phyloP scores from a whole-genome alignment of 2,113 vertebrate species.

The Meriones unguiculatus region DNA sequence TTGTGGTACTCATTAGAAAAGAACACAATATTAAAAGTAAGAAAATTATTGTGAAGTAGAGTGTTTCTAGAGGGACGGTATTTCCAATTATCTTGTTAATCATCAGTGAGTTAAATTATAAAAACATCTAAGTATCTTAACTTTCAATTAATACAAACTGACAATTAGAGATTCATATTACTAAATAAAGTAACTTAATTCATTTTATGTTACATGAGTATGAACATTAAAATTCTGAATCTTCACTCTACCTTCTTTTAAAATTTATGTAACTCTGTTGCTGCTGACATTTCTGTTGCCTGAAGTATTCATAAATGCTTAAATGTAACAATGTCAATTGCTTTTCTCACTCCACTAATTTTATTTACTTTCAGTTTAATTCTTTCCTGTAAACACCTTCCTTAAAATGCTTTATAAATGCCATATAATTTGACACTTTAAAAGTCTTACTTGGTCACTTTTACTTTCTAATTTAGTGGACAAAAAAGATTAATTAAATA shows the following conservation, averaged over 20 bases:
- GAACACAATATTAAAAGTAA: not conserved
- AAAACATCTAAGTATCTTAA: not conserved
- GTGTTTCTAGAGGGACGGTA: not conserved
- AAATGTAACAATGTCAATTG: not conserved
- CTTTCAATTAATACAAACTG: not conserved
- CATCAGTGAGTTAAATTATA: not conserved
- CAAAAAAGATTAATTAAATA: not conserved
- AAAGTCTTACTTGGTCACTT: not conserved
- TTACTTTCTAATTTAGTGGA: not conserved
- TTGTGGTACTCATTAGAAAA: not conserved
- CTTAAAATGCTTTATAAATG: not conserved
- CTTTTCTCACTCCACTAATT: not conserved
- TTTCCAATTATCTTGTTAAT: not conserved
- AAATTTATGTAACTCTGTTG: not conserved
- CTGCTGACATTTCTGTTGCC: not conserved
- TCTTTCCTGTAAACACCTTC: not conserved
- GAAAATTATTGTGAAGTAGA: not conserved
- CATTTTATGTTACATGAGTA: not conserved
- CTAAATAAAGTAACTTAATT: not conserved
- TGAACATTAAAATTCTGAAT: not conserved
- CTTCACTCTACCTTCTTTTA: not conserved
- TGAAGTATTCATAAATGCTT: not conserved
- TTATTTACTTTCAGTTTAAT: constrained; percentile 8
- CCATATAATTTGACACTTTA: not conserved
- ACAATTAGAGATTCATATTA: not conserved